Conservation (phyloP, 2,113 vertebrate genomes). For the Hippocampus zosterae region DNA sequence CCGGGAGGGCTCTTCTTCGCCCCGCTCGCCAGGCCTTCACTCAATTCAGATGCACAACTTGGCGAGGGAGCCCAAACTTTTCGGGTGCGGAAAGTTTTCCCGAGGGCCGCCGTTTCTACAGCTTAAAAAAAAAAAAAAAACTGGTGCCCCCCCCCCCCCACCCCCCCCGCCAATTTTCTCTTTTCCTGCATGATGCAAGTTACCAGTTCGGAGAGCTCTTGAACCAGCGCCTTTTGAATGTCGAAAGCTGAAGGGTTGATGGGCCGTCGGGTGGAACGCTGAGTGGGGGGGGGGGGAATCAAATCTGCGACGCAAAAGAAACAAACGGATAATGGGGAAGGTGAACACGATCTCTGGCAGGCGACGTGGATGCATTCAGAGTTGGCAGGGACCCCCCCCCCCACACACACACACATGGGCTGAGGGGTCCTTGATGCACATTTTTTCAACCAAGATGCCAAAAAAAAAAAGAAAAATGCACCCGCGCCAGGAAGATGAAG, state of each 20-base stretch:
- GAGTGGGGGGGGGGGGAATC: constrained; percentile 18
- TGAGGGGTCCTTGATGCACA: background rate
- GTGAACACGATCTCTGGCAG: constrained; percentile 70
- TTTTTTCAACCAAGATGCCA: background rate
- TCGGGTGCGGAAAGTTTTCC: background rate
- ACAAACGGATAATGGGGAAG: constrained; percentile 67
- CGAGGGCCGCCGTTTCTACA: background rate
- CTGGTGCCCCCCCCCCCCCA: too few species aligned
- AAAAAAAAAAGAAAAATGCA: background rate
- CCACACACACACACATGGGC: background rate
- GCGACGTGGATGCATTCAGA: constrained; percentile 52
- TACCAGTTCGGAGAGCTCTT: too few species aligned
- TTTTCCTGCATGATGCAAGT: too few species aligned
- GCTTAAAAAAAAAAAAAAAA: too few species aligned
- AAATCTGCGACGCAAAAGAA: constrained; percentile 70
- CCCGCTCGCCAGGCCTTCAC: constrained; percentile 11
- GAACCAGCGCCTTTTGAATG: background rate
- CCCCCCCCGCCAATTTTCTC: too few species aligned
- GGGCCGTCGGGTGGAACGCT: constrained; percentile 54
- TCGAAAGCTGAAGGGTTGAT: constrained; percentile 35
- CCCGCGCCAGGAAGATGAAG: background rate
- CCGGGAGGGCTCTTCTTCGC: constrained; percentile 53
- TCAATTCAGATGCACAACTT: background rate
- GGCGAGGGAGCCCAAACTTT: background rate
- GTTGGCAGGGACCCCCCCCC: constrained; percentile 42